Conservation (phyloP, 2,113 vertebrate species). For the Hippocampus guttulatus region DNA sequence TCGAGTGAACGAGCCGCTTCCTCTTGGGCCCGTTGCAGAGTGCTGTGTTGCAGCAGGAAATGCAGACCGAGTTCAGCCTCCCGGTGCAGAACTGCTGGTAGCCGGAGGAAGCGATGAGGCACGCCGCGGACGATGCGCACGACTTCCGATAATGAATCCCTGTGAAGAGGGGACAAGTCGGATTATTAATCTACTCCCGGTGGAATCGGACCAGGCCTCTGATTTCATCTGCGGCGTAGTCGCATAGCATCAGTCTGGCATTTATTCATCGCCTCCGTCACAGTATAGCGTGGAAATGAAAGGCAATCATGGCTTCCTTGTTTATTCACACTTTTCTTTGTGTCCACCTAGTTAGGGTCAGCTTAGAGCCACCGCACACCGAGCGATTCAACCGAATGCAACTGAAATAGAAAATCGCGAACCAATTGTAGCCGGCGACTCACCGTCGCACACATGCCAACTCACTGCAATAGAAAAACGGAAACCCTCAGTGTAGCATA, state of each 20-base stretch:
- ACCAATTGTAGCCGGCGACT: too few relatives aligned
- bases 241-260: background rate
- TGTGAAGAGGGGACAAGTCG: constrained; percentile 35
- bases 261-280: background rate
- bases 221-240: background rate
- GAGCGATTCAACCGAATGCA: too few relatives aligned
- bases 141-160: constrained; percentile 95
- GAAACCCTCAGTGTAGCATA: too few relatives aligned
- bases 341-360: too few relatives aligned
- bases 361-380: too few relatives aligned
- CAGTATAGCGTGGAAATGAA: background rate
- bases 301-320: too few relatives aligned
- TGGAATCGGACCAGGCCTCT: background rate
- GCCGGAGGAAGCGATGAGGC: constrained; percentile 92
- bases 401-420: too few relatives aligned
- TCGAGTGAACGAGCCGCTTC: constrained; percentile 73
- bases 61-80: constrained; percentile 93
- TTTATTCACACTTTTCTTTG: too few relatives aligned
- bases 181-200: background rate
- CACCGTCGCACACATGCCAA: too few relatives aligned
- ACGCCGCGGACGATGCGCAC: constrained; percentile 89
- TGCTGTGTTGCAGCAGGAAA: constrained; percentile 95
- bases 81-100: constrained; percentile 98
- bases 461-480: too few relatives aligned
- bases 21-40: constrained; percentile 92